A percentile compares a stretch with the other conserved stretches of the same genome.
Conservation (phyloP, 1,140 invertebrate genomes). For the Nylanderia fulva region DNA sequence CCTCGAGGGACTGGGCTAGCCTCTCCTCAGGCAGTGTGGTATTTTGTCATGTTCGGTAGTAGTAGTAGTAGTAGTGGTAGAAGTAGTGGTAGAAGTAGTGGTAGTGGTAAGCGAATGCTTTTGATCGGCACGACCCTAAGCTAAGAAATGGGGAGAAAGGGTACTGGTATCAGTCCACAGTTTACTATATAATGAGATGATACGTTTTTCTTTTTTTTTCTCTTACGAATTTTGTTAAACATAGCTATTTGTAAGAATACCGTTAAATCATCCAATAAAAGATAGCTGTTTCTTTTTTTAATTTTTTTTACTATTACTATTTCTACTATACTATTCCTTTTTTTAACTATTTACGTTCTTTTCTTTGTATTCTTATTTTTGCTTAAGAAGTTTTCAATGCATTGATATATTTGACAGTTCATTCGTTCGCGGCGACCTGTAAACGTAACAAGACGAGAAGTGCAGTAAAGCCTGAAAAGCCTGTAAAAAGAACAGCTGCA, state of each 20-base stretch:
- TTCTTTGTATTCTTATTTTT: constrained; percentile 65
- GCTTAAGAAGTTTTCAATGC: constrained; percentile 57
- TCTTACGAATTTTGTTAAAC: constrained; percentile 40
- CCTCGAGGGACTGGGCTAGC: constrained; percentile 86
- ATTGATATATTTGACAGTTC: constrained; percentile 68
- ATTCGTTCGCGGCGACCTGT: constrained; percentile 79
- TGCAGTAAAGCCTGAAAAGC: constrained; percentile 85
- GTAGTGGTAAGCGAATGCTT: constrained; percentile 86
- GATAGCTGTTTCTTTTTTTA: constrained; percentile 67
- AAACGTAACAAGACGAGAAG: constrained; percentile 78
- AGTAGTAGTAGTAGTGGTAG: constrained; percentile 85
- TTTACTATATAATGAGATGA: constrained; percentile 75
- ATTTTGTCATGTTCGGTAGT: constrained; percentile 86
- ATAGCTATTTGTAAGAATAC: constrained; percentile 65
- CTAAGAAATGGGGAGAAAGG: constrained; percentile 86
- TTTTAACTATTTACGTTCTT: constrained; percentile 57
- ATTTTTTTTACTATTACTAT: constrained; percentile 66
- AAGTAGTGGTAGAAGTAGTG: constrained; percentile 84
- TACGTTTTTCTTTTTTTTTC: constrained; percentile 70
- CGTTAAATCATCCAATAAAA: constrained; percentile 66
- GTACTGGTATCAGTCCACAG: constrained; percentile 85
- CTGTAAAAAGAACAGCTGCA: constrained; percentile 86
- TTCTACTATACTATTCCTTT: too few relatives aligned
- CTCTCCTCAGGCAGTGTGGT: constrained; percentile 86
- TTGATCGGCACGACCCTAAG: constrained; percentile 86